phyloP scores from a whole-genome alignment of 1,140 invertebrate genomes.

The Cryptotermes secundus region DNA sequence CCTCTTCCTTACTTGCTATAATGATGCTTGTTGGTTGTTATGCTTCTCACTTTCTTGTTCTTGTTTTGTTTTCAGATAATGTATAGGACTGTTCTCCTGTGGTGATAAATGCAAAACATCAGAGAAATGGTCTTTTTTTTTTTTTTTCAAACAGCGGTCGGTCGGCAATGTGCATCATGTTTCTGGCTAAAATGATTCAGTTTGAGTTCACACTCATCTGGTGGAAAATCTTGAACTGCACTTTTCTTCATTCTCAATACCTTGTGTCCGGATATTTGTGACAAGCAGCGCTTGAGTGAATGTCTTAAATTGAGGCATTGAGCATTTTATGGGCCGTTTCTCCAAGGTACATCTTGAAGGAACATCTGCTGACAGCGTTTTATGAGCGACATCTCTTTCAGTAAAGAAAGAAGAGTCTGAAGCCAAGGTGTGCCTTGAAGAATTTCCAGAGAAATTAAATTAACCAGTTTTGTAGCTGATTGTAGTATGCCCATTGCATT shows the following conservation, averaged over 20 bases:
- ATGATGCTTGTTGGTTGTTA: background rate
- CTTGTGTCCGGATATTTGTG: conserved; percentile 34
- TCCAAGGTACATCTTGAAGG: conserved; percentile 35
- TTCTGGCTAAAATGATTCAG: conserved; percentile 36
- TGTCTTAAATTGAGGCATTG: conserved; percentile 29
- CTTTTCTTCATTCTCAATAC: conserved; percentile 36
- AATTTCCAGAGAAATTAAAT: conserved; percentile 28
- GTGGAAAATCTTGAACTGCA: conserved; percentile 36
- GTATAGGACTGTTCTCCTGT: conserved; percentile 37
- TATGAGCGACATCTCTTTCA: background rate
- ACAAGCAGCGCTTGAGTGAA: conserved; percentile 33
- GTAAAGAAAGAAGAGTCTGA: background rate
- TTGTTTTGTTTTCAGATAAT: conserved; percentile 33
- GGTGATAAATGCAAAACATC: conserved; percentile 35
- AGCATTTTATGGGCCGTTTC: conserved; percentile 24
- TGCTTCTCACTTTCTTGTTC: background rate
- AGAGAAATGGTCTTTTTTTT: conserved; percentile 35
- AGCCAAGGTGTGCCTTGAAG: conserved; percentile 37
- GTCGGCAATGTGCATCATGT: conserved; percentile 38
- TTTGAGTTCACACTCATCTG: conserved; percentile 34
- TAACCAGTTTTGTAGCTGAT: conserved; percentile 35
- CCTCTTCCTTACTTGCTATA: background rate
- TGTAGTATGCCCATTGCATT: conserved; percentile 37
- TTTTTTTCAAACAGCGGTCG: conserved; percentile 37
- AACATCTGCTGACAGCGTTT: background rate